Base-by-base conservation (phyloP, 1,140 invertebrate genomes). In the Rhynchophorus ferrugineus region DNA sequence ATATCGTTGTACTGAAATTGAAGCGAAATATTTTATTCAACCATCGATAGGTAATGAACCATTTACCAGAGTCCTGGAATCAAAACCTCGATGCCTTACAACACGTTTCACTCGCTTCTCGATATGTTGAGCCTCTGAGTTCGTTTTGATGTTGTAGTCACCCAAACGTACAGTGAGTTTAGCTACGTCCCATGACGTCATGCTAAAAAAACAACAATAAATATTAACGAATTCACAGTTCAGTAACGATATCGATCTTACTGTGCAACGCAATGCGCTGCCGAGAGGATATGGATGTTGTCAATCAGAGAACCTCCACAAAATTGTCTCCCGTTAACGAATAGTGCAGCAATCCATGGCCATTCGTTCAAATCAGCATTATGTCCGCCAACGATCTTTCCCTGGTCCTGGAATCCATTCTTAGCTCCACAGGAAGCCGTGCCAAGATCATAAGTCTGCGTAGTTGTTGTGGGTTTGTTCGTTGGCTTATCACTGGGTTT, bases 191-290 rank as follows among this genome's bases (percentile, higher is more conserved):
- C 83, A 87, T 1, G 85, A 86, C 38, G 81, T 90, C 89, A 93
- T 91, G 48, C 89, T 91, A 67, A 13, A 79, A 77, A 21, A 44
- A n/a, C 44, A 18, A 22, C 41, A 50, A 50, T 48, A 3, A 47
- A 47, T 13, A 43, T 3, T 5, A 6, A 44, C 14, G 14, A 24
- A 7, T 5, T 46, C 6, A 14, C 3, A 8, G 14, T 37, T 14
- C 6, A 18, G 1, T 20, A 19, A 2, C 5, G 18, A 18, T 41
- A 14, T 3, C 11, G 6, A 37, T 78, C 81, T 81, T 76, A 91
- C 88, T 89, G 84, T 22, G 87, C 87, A 35, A 92, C 85, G 67
- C 91, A 95, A 71, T 95, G 91, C 9, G 91, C 91, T 1, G 91
- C 91, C 1, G 91, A 87, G 1, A 96, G 71, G 19, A 95, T 82